Base-by-base conservation (phyloP, 2,797 vertebrate species). In the Salmo trutta region DNA sequence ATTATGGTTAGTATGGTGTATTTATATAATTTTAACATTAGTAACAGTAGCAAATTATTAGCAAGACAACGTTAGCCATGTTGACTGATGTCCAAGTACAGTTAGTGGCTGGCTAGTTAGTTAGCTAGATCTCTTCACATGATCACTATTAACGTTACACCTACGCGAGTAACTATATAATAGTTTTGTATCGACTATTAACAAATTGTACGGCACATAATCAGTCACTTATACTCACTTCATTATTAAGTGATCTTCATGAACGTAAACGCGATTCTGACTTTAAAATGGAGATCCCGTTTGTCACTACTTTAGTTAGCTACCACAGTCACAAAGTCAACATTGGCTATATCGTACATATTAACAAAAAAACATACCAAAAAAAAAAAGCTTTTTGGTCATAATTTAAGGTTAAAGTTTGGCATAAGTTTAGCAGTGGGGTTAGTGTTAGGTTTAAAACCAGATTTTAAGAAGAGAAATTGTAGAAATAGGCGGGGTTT, bases 161-260 rank as follows among this genome's bases (percentile, higher is more conserved):
- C 59, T 12, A 5, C 8, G 4, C 59, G 21, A 64, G 59, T 64
- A 24, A 64, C 10, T 6, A 64, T 7, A 24, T 27, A 64, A 64
- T 64, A 64, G 24, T 24, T 24, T 24, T 24, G 24, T 24, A 24
- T 24, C 24, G 24, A 24, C 24, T 24, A 24, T 24, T 24, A 24
- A 24, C 3, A 64, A 64, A 64, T 4, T 64, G 21, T 64, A 12
- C 5, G 27, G 12, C 59, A 12, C n/a, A 64, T 64, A 24, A 3
- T 10, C 8, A 0, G 17, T 64, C 17, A 64, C 59, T 24, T 64
- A 64, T 41, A 74, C 73, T 74, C 24, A 74, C 73, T 74, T 74
- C 73, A 74, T 74, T 19, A 59, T 51, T 33, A 41, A 64, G 31
- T 62, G 15, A 33, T 59, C 56, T 59, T 59, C 56, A n/a, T 59